Evolutionary conservation across 2,797 vertebrate species (phyloP).

Genomic region (Enteromius trimaculatus): DNA sequence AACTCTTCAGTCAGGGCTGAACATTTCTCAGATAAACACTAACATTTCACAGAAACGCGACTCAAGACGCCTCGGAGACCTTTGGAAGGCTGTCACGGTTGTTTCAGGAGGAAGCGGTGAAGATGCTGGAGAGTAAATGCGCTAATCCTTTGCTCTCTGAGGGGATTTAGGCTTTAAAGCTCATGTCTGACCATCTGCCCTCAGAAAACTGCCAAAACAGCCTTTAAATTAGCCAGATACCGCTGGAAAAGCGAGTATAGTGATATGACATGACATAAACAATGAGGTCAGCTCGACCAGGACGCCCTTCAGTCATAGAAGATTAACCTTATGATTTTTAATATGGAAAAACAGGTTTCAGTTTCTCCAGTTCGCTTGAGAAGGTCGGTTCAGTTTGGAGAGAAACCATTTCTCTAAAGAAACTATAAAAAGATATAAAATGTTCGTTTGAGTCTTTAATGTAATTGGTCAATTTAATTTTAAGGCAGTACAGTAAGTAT

Average conservation of each 20-base stretch:
- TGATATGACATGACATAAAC: neutral
- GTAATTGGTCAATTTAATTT: neutral
- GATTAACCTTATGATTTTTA: neutral
- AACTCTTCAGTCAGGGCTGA: neutral
- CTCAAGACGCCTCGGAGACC: neutral
- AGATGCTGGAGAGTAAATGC: conserved; percentile 5
- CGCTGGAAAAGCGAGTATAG: too few relatives aligned
- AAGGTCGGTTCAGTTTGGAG: neutral
- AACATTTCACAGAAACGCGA: neutral
- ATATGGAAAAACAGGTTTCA: neutral
- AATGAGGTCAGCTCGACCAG: neutral
- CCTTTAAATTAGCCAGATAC: neutral
- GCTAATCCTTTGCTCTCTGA: conserved; percentile 37
- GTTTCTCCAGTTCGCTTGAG: neutral
- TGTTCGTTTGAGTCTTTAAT: neutral
- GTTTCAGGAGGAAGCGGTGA: neutral
- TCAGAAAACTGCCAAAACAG: neutral
- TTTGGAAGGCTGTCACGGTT: neutral
- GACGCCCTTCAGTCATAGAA: neutral
- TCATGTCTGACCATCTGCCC: conserved; percentile 41
- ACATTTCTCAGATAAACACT: neutral
- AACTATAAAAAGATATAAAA: neutral
- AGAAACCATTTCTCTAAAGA: neutral
- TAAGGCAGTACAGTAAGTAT: neutral
- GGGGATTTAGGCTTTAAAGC: conserved; percentile 43